phyloP scores from a whole-genome alignment of 64 coral and sea anemone genomes.

The Stylophora pistillata region DNA sequence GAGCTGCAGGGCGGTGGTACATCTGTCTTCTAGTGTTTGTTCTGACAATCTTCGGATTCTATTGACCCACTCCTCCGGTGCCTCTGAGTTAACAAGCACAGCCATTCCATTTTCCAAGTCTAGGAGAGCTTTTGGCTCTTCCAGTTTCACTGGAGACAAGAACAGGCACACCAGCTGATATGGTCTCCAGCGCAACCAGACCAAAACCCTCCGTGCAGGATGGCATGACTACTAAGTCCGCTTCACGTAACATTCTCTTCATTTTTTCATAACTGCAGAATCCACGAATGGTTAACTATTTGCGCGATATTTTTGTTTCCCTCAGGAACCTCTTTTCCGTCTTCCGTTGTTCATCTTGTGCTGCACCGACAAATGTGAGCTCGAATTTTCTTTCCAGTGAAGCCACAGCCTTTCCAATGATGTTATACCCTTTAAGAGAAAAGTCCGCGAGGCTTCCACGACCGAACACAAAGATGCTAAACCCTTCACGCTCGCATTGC shows the following conservation, averaged over 20 bases:
- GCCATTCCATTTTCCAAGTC: neutral
- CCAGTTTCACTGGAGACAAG: neutral
- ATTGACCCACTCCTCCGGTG: neutral
- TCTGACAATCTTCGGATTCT: neutral
- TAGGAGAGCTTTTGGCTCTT: neutral
- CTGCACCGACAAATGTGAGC: constrained; percentile 7
- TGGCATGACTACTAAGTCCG: constrained; percentile 1
- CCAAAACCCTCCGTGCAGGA: constrained; percentile 13
- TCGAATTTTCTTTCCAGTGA: neutral
- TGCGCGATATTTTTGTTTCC: neutral
- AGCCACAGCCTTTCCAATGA: constrained; percentile 8
- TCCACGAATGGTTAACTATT: neutral
- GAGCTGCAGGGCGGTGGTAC: too few species aligned
- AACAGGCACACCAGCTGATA: constrained; percentile 3
- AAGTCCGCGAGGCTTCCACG: constrained; percentile 5
- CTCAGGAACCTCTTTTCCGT: neutral
- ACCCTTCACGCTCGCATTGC: neutral
- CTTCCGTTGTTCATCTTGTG: neutral
- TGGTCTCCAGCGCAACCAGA: neutral
- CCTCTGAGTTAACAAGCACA: neutral
- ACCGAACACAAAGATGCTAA: constrained; percentile 25
- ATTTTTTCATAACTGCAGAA: constrained; percentile 9
- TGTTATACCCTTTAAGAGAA: constrained; percentile 5
- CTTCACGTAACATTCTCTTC: neutral
- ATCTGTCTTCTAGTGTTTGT: too few species aligned